A percentile compares a stretch with the other conserved stretches of the same genome.
Evolutionary conservation across 2,888 invertebrate species (phyloP).

Genomic region (Mantis religiosa): DNA sequence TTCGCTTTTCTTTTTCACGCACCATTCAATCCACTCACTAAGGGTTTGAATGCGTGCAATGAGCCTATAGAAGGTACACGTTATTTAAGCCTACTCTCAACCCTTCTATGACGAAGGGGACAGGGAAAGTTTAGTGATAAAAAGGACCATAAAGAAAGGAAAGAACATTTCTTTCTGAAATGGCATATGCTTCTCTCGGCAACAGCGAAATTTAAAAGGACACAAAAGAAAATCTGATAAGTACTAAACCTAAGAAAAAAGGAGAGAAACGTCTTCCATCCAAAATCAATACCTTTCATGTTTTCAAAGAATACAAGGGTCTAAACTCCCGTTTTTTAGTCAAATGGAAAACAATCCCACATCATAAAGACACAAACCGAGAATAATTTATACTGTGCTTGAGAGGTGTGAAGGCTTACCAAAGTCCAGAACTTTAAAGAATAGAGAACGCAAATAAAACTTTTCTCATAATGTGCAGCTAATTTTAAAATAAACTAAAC

Average conservation of each 20-base stretch:
- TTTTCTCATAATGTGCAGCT: too few relatives aligned
- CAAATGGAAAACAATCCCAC: not conserved
- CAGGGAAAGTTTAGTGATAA: not conserved
- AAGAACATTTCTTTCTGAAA: not conserved
- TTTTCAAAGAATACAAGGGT: not conserved
- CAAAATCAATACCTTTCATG: not conserved
- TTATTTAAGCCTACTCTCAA: not conserved
- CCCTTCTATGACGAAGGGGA: not conserved
- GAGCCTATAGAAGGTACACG: not conserved
- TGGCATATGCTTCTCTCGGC: not conserved
- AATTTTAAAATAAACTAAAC: too few relatives aligned
- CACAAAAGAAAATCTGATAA: not conserved
- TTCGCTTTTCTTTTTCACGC: too few relatives aligned
- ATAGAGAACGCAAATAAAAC: too few relatives aligned
- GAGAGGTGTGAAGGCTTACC: not conserved
- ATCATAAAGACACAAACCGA: not conserved
- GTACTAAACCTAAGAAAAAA: not conserved
- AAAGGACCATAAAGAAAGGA: not conserved
- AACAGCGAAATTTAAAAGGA: not conserved
- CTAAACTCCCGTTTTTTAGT: not conserved
- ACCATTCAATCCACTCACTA: too few relatives aligned
- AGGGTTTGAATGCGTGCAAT: too few relatives aligned
- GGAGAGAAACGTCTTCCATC: not conserved
- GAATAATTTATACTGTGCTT: not conserved
- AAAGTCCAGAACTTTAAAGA: too few relatives aligned